These are phyloP conservation scores for Labia minor DNA, from an alignment of 2,888 invertebrate genomes.

Conservation along the genomic window DNA sequence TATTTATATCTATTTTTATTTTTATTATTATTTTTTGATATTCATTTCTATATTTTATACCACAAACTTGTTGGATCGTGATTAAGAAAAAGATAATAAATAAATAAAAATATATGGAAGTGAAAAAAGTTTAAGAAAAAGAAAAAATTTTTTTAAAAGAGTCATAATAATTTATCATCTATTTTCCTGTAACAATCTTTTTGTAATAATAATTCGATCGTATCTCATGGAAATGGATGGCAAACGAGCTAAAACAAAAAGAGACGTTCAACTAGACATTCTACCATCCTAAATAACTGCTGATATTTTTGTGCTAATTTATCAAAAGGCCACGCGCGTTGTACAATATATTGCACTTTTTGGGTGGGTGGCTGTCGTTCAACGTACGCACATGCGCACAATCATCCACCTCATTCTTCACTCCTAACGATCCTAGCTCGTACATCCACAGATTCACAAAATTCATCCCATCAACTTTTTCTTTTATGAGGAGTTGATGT, in stretches of 20 bases:
- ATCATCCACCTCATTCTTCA: background rate
- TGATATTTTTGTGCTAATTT: slow-evolving; percentile 2
- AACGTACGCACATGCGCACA: background rate
- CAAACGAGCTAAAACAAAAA: background rate
- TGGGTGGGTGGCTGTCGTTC: background rate
- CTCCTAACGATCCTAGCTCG: background rate
- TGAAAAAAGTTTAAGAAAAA: background rate
- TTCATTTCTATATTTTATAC: background rate
- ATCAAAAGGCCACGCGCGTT: background rate
- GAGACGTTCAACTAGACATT: background rate
- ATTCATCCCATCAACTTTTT: no score
- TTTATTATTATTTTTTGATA: background rate
- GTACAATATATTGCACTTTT: background rate
- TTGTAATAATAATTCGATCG: slow-evolving; percentile 6
- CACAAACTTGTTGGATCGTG: background rate
- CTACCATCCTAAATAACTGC: background rate
- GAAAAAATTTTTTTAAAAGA: background rate
- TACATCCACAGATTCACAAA: no score
- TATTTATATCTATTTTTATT: no score
- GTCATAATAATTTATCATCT: slow-evolving; percentile 1
- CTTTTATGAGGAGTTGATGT: no score
- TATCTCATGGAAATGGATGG: background rate
- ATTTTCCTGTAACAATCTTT: background rate
- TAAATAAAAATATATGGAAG: no score
- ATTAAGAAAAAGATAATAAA: background rate